These are phyloP conservation scores for Ochotona curzoniae DNA, from an alignment of 2,113 vertebrate genomes.

Conservation along the genomic window DNA sequence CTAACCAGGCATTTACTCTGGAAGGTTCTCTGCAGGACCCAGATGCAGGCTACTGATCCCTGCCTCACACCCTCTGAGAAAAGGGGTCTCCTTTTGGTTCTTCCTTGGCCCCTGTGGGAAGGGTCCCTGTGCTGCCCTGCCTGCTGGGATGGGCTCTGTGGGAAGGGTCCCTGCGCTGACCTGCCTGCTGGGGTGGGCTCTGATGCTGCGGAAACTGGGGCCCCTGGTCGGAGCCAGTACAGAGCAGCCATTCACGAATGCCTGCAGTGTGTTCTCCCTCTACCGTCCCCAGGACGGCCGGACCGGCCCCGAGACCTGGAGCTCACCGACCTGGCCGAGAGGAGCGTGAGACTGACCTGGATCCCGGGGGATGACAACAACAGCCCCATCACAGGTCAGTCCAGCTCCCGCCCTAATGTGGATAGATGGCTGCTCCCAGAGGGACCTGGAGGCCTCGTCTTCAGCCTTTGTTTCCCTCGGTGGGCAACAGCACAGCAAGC, in stretches of 20 bases:
- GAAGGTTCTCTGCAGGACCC: background rate
- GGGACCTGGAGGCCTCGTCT: too few relatives aligned
- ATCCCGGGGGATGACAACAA: conserved; percentile 95
- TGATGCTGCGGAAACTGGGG: background rate
- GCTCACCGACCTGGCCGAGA: conserved; percentile 91
- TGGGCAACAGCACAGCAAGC: too few relatives aligned
- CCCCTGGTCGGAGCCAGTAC: background rate
- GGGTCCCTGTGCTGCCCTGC: background rate
- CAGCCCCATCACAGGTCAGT: conserved; percentile 94
- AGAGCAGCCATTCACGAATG: background rate
- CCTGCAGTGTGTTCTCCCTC: background rate
- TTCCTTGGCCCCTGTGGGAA: background rate
- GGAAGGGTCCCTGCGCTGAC: background rate
- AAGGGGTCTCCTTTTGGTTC: background rate
- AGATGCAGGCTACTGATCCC: background rate
- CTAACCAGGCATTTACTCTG: background rate
- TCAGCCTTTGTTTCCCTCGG: too few relatives aligned
- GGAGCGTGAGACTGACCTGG: conserved; percentile 95
- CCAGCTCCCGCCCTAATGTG: accelerated
- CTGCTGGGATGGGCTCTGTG: background rate
- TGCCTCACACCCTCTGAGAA: background rate
- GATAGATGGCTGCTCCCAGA: background rate
- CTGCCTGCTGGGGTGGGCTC: background rate
- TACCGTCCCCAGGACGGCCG: conserved; percentile 90
- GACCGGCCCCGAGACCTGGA: conserved; percentile 94